These are phyloP conservation scores for Pecten maximus DNA, from an alignment of 2,888 invertebrate species.

Conservation along the genomic window DNA sequence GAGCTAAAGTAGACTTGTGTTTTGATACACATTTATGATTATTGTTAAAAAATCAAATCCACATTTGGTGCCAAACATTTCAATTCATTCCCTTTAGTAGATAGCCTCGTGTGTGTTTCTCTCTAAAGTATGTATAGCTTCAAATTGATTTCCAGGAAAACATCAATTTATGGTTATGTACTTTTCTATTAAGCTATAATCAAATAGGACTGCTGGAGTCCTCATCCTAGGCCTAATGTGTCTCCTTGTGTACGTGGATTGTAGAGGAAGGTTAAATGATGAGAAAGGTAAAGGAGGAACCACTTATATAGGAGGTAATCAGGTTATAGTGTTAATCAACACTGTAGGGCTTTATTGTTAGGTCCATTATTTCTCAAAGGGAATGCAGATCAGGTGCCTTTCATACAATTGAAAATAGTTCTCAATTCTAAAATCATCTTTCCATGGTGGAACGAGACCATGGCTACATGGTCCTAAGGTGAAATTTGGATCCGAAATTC, in stretches of 20 bases:
- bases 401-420: too few species aligned
- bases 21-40: background rate
- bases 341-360: too few species aligned
- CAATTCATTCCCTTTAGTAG: background rate
- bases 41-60: background rate
- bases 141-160: background rate
- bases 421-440: too few species aligned
- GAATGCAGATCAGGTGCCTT: too few species aligned
- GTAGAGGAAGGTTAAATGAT: too few species aligned
- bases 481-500: too few species aligned
- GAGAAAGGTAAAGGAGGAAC: background rate
- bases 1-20: too few species aligned
- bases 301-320: background rate
- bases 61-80: background rate
- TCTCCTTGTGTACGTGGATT: too few species aligned
- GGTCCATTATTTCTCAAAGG: too few species aligned
- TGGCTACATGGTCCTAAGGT: too few species aligned
- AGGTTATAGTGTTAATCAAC: background rate
- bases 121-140: background rate
- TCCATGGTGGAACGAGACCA: too few species aligned
- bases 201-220: background rate
- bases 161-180: background rate
- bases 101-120: background rate
- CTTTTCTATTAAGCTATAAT: background rate
- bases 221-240: background rate